Percentiles rank a stretch among this genome's conserved stretches.
Evolutionary conservation across 2,888 invertebrate genomes (phyloP).

Genomic region (Tuta absoluta): DNA sequence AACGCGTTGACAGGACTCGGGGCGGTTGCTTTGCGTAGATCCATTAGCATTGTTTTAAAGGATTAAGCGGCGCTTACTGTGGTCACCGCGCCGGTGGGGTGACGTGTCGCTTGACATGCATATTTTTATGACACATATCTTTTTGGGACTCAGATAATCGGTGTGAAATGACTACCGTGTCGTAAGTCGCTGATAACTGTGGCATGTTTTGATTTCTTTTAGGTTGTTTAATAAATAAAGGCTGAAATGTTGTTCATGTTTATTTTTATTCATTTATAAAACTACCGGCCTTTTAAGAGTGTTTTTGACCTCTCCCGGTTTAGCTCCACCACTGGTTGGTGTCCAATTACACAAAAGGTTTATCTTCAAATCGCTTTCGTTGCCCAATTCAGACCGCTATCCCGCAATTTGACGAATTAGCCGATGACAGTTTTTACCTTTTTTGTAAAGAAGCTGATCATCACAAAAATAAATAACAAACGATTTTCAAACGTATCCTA

Average conservation of each 20-base stretch:
- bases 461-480: constrained; percentile 1
- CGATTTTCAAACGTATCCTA: constrained; percentile 15
- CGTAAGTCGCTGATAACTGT: constrained; percentile 58
- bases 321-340: constrained; percentile 56
- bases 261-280: constrained; percentile 23
- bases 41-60: constrained; percentile 81
- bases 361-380: constrained; percentile 66
- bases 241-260: background rate
- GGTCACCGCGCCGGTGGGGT: constrained; percentile 52
- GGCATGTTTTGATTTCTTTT: constrained; percentile 39
- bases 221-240: constrained; percentile 26
- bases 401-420: constrained; percentile 70
- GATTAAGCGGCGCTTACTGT: constrained; percentile 74
- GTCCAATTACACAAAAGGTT: constrained; percentile 75
- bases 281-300: constrained; percentile 41
- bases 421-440: constrained; percentile 57
- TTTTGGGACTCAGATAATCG: constrained; percentile 64
- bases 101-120: constrained; percentile 66
- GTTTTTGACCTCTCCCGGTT: constrained; percentile 51
- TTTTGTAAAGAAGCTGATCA: constrained; percentile 37
- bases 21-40: constrained; percentile 70
- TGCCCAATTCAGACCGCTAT: constrained; percentile 71
- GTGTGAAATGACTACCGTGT: constrained; percentile 74
- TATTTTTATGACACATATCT: constrained; percentile 77
- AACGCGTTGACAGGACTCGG: constrained; percentile 73